Base-by-base conservation (phyloP, 2,888 invertebrate species). In the Torymus texanus region DNA sequence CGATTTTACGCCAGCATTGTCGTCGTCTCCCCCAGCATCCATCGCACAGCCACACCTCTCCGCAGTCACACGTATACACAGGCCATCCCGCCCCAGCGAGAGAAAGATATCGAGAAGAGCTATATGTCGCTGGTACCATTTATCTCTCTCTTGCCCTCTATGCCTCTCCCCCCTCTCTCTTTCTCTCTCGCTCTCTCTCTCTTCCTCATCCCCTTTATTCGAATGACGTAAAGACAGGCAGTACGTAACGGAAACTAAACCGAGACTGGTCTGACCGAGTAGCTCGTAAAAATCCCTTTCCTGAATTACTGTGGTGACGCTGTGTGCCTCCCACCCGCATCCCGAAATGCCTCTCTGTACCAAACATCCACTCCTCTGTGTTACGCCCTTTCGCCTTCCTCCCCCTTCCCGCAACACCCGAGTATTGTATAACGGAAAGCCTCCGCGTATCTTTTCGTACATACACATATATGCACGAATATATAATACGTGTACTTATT, bases 201-300 rank as follows among this genome's bases (percentile, higher is more conserved):
- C 59, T 53, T 24, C 50, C 55, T 41, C 12, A 11, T 21, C 5
- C 21, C 18, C 21, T 14, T 21, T 16, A 62, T 53, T 16, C 14
- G 66, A 14, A 24, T 24, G 41, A 2, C 61, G 2, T 61, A 41
- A 55, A 62, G 13, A 14, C 29, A 66, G 14, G 29, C 16, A 61
- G 55, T 71, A 55, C 18, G 29, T 82, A 80, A 83, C 81, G 59
- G 75, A 75, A 81, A 83, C 82, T 81, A 56, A 83, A 65, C 55
- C 67, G 56, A 11, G 56, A 80, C 73, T 63, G 58, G 53, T 50
- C 53, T 70, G 68, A 62, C 53, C 41, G 11, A 72, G 29, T 29
- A 50, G 41, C 53, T 55, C 68, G 59, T 74, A 74, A 73, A 70
- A 59, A 63, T 66, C 61, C 21, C 29, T 62, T 72, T 72, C 63